phyloP scores from a whole-genome alignment of 2,888 invertebrate species.

The Hoplodrina ambigua region DNA sequence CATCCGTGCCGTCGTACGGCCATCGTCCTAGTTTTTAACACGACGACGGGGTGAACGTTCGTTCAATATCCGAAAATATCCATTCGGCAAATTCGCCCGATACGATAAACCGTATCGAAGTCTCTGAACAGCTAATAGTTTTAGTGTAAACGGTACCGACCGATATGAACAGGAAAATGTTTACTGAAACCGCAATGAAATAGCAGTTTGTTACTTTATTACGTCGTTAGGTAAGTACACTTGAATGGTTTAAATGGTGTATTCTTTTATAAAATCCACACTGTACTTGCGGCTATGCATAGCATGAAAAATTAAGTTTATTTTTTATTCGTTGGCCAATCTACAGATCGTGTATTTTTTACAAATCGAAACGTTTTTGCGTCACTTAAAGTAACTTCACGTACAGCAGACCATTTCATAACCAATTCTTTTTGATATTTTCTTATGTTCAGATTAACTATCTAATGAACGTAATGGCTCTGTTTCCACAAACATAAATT shows the following conservation, averaged over 20 bases:
- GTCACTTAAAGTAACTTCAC: background rate
- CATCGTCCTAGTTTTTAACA: slow-evolving; percentile 69
- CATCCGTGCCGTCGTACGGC: slow-evolving; percentile 67
- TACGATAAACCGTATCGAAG: slow-evolving; percentile 54
- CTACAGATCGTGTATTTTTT: background rate
- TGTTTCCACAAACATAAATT: background rate
- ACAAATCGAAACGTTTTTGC: background rate
- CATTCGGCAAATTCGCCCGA: slow-evolving; percentile 49
- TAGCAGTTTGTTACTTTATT: slow-evolving; percentile 40
- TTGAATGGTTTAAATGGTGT: slow-evolving; percentile 51
- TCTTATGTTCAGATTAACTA: background rate
- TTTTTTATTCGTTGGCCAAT: slow-evolving; percentile 25
- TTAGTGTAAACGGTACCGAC: slow-evolving; percentile 55
- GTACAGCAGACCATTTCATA: background rate
- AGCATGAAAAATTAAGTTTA: slow-evolving; percentile 1
- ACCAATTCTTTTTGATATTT: background rate
- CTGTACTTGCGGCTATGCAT: slow-evolving; percentile 14
- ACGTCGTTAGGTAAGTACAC: slow-evolving; percentile 23
- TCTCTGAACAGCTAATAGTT: slow-evolving; percentile 52
- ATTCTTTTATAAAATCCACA: slow-evolving; percentile 33
- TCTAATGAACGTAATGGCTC: too few species aligned
- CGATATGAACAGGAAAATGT: slow-evolving; percentile 61
- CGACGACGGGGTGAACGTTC: slow-evolving; percentile 69
- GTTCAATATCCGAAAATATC: slow-evolving; percentile 67
- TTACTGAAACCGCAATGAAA: slow-evolving; percentile 56